phyloP scores from a whole-genome alignment of 2,888 invertebrate genomes.

The Nomada fabriciana region DNA sequence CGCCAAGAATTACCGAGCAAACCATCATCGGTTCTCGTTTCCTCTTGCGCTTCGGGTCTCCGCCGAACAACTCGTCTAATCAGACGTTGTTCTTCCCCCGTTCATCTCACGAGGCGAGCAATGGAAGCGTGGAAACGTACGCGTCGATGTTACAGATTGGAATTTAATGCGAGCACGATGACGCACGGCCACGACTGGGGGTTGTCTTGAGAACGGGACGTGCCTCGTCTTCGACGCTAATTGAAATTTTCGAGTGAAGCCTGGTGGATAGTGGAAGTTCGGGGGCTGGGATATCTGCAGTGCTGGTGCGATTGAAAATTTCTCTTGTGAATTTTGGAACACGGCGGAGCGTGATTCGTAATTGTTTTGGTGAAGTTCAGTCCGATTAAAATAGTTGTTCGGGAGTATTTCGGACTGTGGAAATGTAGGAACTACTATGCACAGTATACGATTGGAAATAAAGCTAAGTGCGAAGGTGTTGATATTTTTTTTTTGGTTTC shows the following conservation, averaged over 20 bases:
- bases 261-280: background rate
- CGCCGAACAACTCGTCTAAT: conserved; percentile 79
- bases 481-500: too few relatives aligned
- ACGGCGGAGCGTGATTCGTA: too few relatives aligned
- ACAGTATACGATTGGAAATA: too few relatives aligned
- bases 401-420: too few relatives aligned
- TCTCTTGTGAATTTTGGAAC: background rate
- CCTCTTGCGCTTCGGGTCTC: conserved; percentile 45
- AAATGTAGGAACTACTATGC: too few relatives aligned
- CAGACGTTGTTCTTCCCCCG: conserved; percentile 60
- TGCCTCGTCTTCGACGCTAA: conserved; percentile 47
- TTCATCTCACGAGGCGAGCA: background rate
- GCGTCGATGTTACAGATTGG: conserved; percentile 82
- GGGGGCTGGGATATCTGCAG: background rate
- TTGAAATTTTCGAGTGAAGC: conserved; percentile 47
- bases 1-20: conserved; percentile 75
- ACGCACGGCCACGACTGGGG: conserved; percentile 58
- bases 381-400: too few relatives aligned
- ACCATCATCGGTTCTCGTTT: conserved; percentile 36
- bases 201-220: conserved; percentile 39
- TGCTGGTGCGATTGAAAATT: background rate
- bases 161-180: conserved; percentile 82
- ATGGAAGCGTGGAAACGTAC: conserved; percentile 62
- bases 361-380: too few relatives aligned
- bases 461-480: too few relatives aligned